Base-by-base conservation (phyloP, 2,113 vertebrate species). In the Chaetorhynchus papuensis region DNA sequence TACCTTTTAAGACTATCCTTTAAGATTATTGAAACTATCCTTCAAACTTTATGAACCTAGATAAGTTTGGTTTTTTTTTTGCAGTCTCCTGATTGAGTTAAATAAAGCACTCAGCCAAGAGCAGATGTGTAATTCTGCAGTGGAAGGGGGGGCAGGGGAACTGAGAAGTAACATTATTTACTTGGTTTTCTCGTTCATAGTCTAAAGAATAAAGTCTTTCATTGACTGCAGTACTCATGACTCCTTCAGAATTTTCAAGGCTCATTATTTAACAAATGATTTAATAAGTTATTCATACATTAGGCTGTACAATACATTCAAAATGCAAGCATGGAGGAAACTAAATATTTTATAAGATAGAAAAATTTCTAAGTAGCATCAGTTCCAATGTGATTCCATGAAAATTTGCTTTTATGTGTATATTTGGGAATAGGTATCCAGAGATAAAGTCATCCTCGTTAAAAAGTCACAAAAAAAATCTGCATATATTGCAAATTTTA, bases 151-250 rank as follows among this genome's bases (percentile, higher is more conserved):
- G 60, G 88, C n/a, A 83, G 54, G 60, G 66, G 42, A 90, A 52
- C 56, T 91, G 77, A 87, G 89, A 84, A 95, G 72, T 91, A 80
- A 87, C 72, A 35, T 91, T 95, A 93, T 91, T 91, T 93, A 81
- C 39, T 77, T 2, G 5, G n/a, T 81, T 94, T 96, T 81, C 81
- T 89, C 0, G 1, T 84, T 96, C 65, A 45, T 28, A 91, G 81
- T 66, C 77, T 72, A 63, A 83, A 95, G 87, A 96, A 95, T 95
- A 66, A 86, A 87, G 81, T 53, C 93, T 95, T 96, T 96, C 93
- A 87, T 74, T 45, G 61, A 57, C 52, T 91, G 64, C 45, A 77
- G 70, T 57, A 47, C 35, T 87, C 80, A 70, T 39, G 72, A 95
- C 68, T 91, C 50, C 81, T 77, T 82, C 91, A 80, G 96, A 96